These are phyloP conservation scores for Allobates femoralis DNA, from an alignment of 2,797 vertebrate species.

Conservation along the genomic window DNA sequence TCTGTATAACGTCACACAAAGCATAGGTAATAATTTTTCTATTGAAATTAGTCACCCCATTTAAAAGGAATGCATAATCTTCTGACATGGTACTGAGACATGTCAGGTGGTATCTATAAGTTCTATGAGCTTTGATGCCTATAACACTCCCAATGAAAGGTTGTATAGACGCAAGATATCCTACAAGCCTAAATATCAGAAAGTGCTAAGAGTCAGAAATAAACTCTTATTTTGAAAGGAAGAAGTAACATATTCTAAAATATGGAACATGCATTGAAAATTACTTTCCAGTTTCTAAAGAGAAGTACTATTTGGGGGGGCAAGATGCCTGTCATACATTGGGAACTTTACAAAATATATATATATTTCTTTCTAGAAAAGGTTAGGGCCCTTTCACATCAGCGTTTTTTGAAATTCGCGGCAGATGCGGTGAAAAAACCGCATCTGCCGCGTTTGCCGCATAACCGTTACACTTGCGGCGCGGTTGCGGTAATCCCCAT, in stretches of 20 bases:
- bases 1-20: too few species aligned
- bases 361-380: too few species aligned
- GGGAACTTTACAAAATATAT: neutral
- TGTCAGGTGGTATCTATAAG: neutral
- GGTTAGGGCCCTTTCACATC: too few species aligned
- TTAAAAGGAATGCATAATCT: too few species aligned
- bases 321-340: neutral
- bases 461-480: too few species aligned
- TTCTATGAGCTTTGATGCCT: neutral
- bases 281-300: neutral
- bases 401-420: too few species aligned
- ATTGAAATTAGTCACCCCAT: too few species aligned
- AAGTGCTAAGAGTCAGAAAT: neutral
- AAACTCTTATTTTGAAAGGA: neutral
- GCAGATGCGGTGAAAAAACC: too few species aligned
- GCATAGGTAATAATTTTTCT: too few species aligned
- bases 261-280: neutral
- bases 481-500: too few species aligned
- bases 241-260: neutral
- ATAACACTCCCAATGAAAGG: neutral
- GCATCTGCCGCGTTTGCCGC: too few species aligned
- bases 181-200: neutral
- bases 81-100: too few species aligned
- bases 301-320: neutral
- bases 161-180: neutral